Base-by-base conservation (phyloP, 2,888 invertebrate species). In the Dorcus parallelipipedus region DNA sequence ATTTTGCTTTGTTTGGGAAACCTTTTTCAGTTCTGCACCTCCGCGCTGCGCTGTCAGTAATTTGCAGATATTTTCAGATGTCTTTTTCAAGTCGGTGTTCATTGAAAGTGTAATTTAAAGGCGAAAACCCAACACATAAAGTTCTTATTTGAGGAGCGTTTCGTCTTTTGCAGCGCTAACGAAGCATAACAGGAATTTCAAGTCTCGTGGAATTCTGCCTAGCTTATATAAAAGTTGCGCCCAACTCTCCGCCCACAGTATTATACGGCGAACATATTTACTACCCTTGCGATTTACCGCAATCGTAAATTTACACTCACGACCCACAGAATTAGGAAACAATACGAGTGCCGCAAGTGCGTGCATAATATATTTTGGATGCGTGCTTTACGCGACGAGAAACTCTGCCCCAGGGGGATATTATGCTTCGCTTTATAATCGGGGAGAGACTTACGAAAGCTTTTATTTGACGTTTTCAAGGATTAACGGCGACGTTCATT, bases 401-500 rank as follows among this genome's bases (percentile, higher is more conserved):
- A 10, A 14, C 14, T 41, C 10, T 14, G 9, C 6, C 14, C 41
- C 41, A 14, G 10, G 41, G 10, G 41, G n/a, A 14, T 10, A 41
- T 41, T 41, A 41, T 41, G 41, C 41, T 41, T 39, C 54, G 48
- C 38, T 38, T 54, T 54, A 48, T 54, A 54, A 54, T 54, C 38
- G 48, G 39, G 48, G 20, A 54, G 45, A 39, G 39, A 17, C 9
- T 38, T 40, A 38, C 45, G 38, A 48, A 54, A 39, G 50, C 51
- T 51, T 50, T 51, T 51, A 51, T 56, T 56, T 33, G 51, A 43
- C 50, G 49, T 49, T 56, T 51, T 56, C 51, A 23, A 39, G 45
- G 51, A 56, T 56, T 56, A 56, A 56, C 51, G 39, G 45, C 43
- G 56, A 14, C 56, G 45, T 50, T 50, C 51, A 51, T 56, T 56